Base-by-base conservation (phyloP, 2,797 vertebrate species). In the Manis javanica region DNA sequence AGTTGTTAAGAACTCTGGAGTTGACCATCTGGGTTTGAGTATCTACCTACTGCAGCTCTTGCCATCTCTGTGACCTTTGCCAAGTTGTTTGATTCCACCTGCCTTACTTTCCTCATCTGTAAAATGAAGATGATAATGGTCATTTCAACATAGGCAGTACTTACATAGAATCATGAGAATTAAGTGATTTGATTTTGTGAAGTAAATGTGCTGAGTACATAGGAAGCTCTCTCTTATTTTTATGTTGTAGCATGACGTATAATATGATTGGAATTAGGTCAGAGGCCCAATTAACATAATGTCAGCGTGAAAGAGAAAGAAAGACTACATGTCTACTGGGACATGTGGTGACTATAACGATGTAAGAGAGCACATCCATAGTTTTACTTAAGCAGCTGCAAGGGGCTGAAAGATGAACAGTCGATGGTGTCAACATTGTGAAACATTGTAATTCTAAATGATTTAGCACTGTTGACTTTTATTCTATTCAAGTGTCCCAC, bases 391-490 rank as follows among this genome's bases (percentile, higher is more conserved):
- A 66, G 66, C 34, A 72, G 49, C 15, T 31, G n/a, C 46, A 51
- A 18, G 49, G 69, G 66, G 23, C 66, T 66, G 12, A 78, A 24
- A 79, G 71, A 69, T 68, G 37, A 37, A 37, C 8, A 57, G 26
- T 24, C 5, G 1, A 8, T 15, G 8, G 34, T 91, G 51, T 14
- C 81, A 61, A 84, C 42, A 34, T 49, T 68, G 39, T 64, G 42
- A 82, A 91, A 64, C 10, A 37, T 9, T 84, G 26, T 42, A 51
- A 51, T 87, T 85, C 8, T 90, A 89, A 91, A 81, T 91, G 42
- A 72, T 55, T 93, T 64, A n/a, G 8, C 66, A 55, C 53, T 94
- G 7, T 71, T 81, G 75, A 81, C 74, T 83, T 95, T 49, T 71
- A 51, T 93, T 79, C 42, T 83, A 53, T 84, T 90, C 37, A 46